phyloP scores from a whole-genome alignment of 2,888 invertebrate genomes.

The Torymus texanus region DNA sequence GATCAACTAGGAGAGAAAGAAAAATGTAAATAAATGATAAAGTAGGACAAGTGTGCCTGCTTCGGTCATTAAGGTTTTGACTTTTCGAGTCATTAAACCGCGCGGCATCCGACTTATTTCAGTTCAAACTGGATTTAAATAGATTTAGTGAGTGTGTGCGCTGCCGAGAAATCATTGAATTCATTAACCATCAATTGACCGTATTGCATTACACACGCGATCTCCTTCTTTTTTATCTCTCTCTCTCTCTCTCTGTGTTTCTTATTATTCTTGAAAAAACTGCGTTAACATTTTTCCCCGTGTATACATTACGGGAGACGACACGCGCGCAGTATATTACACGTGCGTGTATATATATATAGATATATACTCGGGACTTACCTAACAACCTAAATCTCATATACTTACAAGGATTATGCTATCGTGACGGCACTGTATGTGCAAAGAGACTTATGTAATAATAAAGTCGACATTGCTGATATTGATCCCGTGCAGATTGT shows the following conservation, averaged over 20 bases:
- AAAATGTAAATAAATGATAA: no score
- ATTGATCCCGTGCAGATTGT: no score
- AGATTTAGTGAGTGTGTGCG: background rate
- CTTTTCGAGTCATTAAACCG: background rate
- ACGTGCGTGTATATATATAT: no score
- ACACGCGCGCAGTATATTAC: no score
- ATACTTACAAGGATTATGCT: conserved; percentile 20
- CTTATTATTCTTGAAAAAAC: no score
- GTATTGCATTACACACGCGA: background rate
- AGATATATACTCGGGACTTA: background rate
- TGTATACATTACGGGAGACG: no score
- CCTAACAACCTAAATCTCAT: conserved; percentile 14
- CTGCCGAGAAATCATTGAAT: conserved; percentile 32
- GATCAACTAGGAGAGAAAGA: no score
- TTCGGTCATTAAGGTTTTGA: conserved; percentile 10
- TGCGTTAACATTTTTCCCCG: no score
- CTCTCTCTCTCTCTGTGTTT: no score
- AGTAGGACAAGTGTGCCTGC: background rate
- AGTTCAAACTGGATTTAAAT: conserved; percentile 45
- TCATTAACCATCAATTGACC: conserved; percentile 30
- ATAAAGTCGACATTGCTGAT: background rate
- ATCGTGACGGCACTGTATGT: background rate
- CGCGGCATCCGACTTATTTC: background rate
- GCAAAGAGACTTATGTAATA: conserved; percentile 22
- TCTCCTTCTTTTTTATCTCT: no score